Evolutionary conservation across 2,888 invertebrate genomes (phyloP).

Genomic region (Bursaphelenchus okinawaensis): DNA sequence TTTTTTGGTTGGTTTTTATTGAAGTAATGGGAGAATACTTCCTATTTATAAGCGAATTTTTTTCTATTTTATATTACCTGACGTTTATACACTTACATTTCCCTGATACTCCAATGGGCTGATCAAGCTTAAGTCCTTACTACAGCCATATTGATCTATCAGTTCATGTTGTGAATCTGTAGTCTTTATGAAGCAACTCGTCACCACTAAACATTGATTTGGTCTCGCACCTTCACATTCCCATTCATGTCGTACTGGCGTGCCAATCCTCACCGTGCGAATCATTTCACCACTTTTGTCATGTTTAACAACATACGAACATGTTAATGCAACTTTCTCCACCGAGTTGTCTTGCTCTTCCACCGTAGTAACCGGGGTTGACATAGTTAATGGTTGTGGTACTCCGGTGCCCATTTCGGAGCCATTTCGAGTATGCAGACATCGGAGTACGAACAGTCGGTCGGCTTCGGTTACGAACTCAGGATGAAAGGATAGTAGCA

Average conservation of each 20-base stretch:
- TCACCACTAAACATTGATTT: conserved; percentile 25
- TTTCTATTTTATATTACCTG: no score
- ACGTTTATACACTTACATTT: conserved; percentile 18
- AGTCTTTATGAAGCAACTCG: conserved; percentile 35
- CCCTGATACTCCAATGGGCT: conserved; percentile 39
- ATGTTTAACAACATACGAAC: conserved; percentile 13
- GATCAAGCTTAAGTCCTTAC: conserved; percentile 32
- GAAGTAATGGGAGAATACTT: no score
- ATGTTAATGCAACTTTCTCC: conserved; percentile 5
- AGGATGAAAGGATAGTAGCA: conserved; percentile 46
- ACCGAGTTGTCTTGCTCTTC: background rate
- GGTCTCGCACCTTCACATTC: conserved; percentile 27
- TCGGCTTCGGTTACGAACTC: conserved; percentile 47
- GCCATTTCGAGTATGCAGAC: conserved; percentile 35
- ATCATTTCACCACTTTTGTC: background rate
- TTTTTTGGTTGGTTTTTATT: no score
- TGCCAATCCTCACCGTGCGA: conserved; percentile 15
- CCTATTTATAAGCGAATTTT: no score
- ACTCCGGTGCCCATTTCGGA: conserved; percentile 19
- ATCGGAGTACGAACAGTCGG: conserved; percentile 39
- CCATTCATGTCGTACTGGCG: conserved; percentile 42
- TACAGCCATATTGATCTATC: conserved; percentile 40
- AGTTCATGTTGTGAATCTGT: conserved; percentile 35
- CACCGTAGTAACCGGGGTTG: conserved; percentile 2
- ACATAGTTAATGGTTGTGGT: conserved; percentile 11